Percentiles rank a stretch among this genome's conserved stretches.
These are phyloP conservation scores for Nothoprocta perdicaria DNA, from an alignment of 2,113 vertebrate genomes.

Conservation along the genomic window DNA sequence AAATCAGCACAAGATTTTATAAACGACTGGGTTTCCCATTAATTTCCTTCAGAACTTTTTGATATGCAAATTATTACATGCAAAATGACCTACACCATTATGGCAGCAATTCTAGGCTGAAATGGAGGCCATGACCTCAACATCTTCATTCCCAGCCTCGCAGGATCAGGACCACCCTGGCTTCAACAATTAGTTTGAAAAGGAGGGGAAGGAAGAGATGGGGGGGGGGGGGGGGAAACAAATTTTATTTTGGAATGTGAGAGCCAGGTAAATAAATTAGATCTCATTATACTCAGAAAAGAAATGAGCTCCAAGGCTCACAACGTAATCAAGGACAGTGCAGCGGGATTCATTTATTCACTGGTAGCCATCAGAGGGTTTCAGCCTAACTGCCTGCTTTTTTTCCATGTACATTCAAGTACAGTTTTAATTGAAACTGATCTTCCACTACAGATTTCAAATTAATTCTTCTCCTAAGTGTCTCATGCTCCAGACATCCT, in stretches of 20 bases:
- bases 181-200: neutral
- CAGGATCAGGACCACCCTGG: neutral
- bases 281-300: neutral
- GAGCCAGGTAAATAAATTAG: neutral
- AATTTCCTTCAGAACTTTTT: conserved; percentile 41
- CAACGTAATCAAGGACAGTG: conserved; percentile 30
- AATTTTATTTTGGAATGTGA: neutral
- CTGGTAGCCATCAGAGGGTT: conserved; percentile 55
- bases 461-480: conserved; percentile 88
- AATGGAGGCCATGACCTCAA: neutral
- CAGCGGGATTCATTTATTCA: conserved; percentile 42
- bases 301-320: conserved; percentile 18
- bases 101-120: conserved; percentile 1
- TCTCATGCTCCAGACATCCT: conserved; percentile 81
- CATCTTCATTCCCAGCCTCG: neutral
- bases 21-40: neutral
- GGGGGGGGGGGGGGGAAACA: neutral
- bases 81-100: neutral
- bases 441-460: conserved; percentile 86
- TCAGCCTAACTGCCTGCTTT: conserved; percentile 58
- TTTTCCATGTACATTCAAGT: conserved; percentile 72
- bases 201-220: neutral
- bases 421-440: conserved; percentile 90
- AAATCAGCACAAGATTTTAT: conserved; percentile 29
- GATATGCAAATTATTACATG: conserved; percentile 48